Evolutionary conservation across 2,797 vertebrate species (phyloP).

Genomic region (Octomys mimax): DNA sequence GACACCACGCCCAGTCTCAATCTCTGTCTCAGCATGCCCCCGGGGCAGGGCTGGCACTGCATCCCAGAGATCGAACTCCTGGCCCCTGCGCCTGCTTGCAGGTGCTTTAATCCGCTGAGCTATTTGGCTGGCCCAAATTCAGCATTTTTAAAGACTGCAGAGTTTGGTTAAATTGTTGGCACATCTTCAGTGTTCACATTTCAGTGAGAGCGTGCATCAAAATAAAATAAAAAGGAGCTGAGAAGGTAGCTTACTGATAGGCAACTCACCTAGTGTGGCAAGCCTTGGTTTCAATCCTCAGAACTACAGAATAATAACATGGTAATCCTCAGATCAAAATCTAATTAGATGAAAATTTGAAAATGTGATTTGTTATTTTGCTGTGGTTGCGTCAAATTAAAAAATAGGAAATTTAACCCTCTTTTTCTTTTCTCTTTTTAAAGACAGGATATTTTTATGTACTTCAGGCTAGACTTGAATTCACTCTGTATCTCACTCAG

Average conservation of each 20-base stretch:
- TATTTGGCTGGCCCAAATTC: not conserved
- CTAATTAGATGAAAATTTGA: not conserved
- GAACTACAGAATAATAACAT: not conserved
- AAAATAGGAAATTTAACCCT: not conserved
- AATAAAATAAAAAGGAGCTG: not conserved
- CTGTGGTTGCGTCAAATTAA: not conserved
- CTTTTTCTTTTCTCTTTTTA: not conserved
- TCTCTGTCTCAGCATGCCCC: too few relatives aligned
- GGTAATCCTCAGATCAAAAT: conserved; percentile 8
- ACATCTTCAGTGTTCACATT: not conserved
- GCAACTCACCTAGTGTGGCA: fast-evolving
- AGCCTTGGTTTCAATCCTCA: not conserved
- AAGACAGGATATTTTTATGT: not conserved
- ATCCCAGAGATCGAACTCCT: too few relatives aligned
- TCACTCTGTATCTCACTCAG: not conserved
- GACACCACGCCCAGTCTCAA: too few relatives aligned
- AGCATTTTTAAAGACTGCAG: not conserved
- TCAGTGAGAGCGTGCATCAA: not conserved
- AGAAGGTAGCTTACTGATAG: not conserved
- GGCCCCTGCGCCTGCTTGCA: too few relatives aligned
- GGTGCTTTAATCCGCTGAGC: too few relatives aligned
- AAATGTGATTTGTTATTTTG: conserved; percentile 7
- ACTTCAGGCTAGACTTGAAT: not conserved
- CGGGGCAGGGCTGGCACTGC: too few relatives aligned
- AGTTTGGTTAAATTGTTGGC: not conserved